Conservation (phyloP, 2,888 invertebrate genomes). For the Petrolisthes manimaculis region DNA sequence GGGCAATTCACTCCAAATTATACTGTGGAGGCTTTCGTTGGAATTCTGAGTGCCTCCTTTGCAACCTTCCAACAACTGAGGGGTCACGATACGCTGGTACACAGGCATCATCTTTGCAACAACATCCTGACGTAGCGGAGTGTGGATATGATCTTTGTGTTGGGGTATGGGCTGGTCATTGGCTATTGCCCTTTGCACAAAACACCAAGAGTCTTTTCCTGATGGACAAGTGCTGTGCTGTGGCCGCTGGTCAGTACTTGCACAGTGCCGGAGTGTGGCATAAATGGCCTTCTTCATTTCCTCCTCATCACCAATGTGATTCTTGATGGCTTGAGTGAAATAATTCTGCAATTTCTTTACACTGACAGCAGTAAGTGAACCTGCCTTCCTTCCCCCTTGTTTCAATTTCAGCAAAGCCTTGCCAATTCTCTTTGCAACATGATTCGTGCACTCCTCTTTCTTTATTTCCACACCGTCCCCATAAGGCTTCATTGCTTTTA, state of each 20-base stretch:
- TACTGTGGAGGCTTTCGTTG: conserved; percentile 26
- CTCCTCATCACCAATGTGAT: neutral
- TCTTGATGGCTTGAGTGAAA: conserved; percentile 8
- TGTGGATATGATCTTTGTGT: conserved; percentile 4
- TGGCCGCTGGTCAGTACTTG: conserved; percentile 9
- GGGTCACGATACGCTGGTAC: conserved; percentile 33
- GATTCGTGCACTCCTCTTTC: conserved; percentile 10
- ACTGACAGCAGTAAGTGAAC: neutral
- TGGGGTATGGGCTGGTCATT: conserved; percentile 10
- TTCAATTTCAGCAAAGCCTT: neutral
- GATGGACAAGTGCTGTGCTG: conserved; percentile 19
- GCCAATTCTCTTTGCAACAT: conserved; percentile 19
- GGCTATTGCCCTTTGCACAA: conserved; percentile 12
- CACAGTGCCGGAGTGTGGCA: conserved; percentile 21
- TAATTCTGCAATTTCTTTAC: conserved; percentile 6
- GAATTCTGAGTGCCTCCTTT: conserved; percentile 31
- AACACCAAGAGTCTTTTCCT: conserved; percentile 33
- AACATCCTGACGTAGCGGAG: neutral
- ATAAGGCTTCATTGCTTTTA: neutral
- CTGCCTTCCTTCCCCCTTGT: conserved; percentile 19
- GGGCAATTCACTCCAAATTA: conserved; percentile 27
- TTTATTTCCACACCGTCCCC: conserved; percentile 3
- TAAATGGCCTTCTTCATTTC: conserved; percentile 13
- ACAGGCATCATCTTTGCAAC: conserved; percentile 18
- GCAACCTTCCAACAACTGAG: conserved; percentile 19